phyloP scores from a whole-genome alignment of 2,888 invertebrate species.

The Caenorhabditis sp. region DNA sequence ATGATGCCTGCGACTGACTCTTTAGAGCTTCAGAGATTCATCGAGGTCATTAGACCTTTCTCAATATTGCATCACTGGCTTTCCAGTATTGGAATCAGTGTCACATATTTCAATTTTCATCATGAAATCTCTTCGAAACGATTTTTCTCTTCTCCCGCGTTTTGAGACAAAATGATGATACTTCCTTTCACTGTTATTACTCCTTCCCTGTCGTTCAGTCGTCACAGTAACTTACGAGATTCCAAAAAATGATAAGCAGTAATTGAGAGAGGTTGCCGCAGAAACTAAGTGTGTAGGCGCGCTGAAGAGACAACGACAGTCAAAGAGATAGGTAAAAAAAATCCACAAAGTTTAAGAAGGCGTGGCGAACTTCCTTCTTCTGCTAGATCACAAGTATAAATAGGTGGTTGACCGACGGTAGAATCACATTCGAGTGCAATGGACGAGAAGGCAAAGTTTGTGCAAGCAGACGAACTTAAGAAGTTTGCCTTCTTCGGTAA shows the following conservation, averaged over 20 bases:
- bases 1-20: no score
- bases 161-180: constrained; percentile 21
- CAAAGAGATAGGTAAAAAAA: constrained; percentile 45
- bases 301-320: constrained; percentile 24
- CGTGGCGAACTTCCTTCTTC: constrained; percentile 61
- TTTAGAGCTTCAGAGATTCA: no score
- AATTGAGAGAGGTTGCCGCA: constrained; percentile 55
- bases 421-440: constrained; percentile 55
- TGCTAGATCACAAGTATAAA: constrained; percentile 53
- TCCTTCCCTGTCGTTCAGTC: constrained; percentile 19
- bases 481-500: constrained; percentile 81
- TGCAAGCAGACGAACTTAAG: constrained; percentile 79
- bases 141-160: not conserved
- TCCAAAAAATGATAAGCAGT: constrained; percentile 59
- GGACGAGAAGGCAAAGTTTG: constrained; percentile 75
- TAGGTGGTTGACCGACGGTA: constrained; percentile 14
- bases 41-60: no score
- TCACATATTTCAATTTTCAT: no score
- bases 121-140: no score
- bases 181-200: not conserved
- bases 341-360: constrained; percentile 65
- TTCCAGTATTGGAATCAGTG: no score
- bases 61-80: no score
- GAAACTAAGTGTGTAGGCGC: constrained; percentile 33
- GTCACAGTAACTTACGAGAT: constrained; percentile 46